Conservation (phyloP, 2,113 vertebrate genomes). For the Otis tarda region DNA sequence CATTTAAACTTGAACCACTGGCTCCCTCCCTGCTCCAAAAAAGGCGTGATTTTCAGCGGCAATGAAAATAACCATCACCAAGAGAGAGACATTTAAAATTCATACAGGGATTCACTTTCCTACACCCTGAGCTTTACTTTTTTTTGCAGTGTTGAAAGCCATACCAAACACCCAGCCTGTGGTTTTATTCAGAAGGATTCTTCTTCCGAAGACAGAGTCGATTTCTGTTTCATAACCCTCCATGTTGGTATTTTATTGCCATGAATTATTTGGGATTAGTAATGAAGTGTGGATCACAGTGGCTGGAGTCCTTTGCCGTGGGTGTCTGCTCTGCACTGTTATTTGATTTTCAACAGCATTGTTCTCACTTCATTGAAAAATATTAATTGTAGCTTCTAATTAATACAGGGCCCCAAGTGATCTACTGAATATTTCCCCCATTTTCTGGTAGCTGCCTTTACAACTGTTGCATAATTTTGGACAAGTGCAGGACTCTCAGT, state of each 20-base stretch:
- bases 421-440: neutral
- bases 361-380: constrained; percentile 9
- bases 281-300: neutral
- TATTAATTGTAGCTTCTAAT: neutral
- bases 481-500: neutral
- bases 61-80: constrained; percentile 21
- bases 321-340: neutral
- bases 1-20: neutral
- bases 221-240: neutral
- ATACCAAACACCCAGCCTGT: neutral
- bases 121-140: neutral
- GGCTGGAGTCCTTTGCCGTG: accelerated
- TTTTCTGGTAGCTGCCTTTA: neutral
- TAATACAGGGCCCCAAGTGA: neutral
- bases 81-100: constrained; percentile 10
- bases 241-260: neutral
- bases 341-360: neutral
- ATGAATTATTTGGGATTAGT: neutral
- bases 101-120: neutral
- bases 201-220: neutral
- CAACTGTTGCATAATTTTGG: neutral
- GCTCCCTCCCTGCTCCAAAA: neutral
- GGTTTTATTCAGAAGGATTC: neutral
- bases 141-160: neutral
- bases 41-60: constrained; percentile 9